Conservation (phyloP, 2,888 invertebrate species). For the Melinaea marsaeus region DNA sequence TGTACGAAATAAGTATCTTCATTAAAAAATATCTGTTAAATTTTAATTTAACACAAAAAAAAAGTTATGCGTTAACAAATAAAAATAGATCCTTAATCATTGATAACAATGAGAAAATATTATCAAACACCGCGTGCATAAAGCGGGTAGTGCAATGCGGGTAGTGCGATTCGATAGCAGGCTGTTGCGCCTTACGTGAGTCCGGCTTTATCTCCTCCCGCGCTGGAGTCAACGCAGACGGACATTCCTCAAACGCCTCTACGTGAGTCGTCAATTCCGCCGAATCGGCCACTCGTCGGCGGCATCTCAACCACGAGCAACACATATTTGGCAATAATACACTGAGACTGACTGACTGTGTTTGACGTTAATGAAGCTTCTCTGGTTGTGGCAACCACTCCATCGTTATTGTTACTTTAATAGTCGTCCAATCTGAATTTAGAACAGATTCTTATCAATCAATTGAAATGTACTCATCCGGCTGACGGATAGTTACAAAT, state of each 20-base stretch:
- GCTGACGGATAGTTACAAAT: constrained; percentile 59
- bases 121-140: constrained; percentile 39
- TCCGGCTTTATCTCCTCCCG: constrained; percentile 45
- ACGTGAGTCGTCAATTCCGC: constrained; percentile 46
- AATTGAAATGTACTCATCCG: constrained; percentile 50
- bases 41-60: constrained; percentile 24
- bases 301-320: constrained; percentile 70
- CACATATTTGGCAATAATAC: constrained; percentile 56
- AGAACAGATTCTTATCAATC: constrained; percentile 30
- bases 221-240: constrained; percentile 39
- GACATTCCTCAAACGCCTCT: constrained; percentile 57
- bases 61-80: constrained; percentile 27
- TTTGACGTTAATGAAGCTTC: constrained; percentile 21
- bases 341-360: constrained; percentile 37
- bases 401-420: constrained; percentile 16
- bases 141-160: constrained; percentile 39
- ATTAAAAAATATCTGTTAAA: too few species aligned
- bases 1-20: too few species aligned
- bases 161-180: constrained; percentile 34
- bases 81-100: too few species aligned
- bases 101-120: too few species aligned
- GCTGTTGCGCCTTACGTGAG: constrained; percentile 60
- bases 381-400: constrained; percentile 19
- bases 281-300: constrained; percentile 63
- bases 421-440: constrained; percentile 13